Evolutionary conservation across 2,888 invertebrate species (phyloP), one percentile per base, ranked within the genome.

Genomic region (Pedicia rivosa): DNA sequence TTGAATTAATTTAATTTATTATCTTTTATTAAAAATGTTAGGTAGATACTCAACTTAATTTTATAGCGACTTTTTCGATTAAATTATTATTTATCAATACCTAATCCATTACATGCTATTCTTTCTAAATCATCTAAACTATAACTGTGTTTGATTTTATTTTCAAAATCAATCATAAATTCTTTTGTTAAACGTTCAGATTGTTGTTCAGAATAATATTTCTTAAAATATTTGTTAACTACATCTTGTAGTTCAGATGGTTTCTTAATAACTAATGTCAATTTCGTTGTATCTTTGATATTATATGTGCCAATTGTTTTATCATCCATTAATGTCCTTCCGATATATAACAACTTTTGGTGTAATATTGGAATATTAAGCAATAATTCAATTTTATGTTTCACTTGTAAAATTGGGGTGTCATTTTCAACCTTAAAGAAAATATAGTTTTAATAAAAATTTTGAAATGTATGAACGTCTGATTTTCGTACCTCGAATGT

Each of bases 211-310:
- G 68, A 62, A 48, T 70, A 71, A 48, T 70, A 72, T 48, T 66
- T 73, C 49, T 47, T 6, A 46, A 76, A 66, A 46, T 71, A 66
- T 50, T 69, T 69, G 2, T 64, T 55, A 22, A 74, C 59, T 13
- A 65, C 68, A 32, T 72, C 69, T 41, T 67, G 65, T 1, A 83
- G 56, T 0, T 68, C 61, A 37, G 74, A 73, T 6, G 71, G 69
- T 47, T 78, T 79, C 50, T 75, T 78, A 4, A 79, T 69, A 17
- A 81, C 65, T 40, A 83, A 59, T 51, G 77, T 77, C 30, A 84
- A 52, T 56, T 78, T 83, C 12, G 75, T 70, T 2, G 81, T 82
- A 42, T 82, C 78, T 55, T 75, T 77, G 24, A 83, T 76, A 44
- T 69, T 68, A 54, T 83, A 83, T 30, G 72, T 72, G 28, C 69